Evolutionary conservation across 2,888 invertebrate genomes (phyloP).

Genomic region (Tricholauxania praeusta): DNA sequence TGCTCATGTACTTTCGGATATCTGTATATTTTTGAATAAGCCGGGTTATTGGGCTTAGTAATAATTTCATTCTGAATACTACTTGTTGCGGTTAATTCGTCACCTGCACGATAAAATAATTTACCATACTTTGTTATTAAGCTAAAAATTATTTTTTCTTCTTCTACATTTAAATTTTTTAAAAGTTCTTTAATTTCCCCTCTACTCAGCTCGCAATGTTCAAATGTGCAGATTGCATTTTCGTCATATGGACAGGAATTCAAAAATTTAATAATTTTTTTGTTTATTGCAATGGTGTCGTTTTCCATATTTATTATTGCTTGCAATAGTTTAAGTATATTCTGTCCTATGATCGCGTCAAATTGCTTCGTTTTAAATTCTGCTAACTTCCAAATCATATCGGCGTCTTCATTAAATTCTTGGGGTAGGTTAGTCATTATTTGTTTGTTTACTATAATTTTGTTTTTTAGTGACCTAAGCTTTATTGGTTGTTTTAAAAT

Average conservation of each 20-base stretch:
- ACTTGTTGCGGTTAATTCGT: background rate
- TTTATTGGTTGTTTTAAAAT: too few species aligned
- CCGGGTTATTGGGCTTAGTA: too few species aligned
- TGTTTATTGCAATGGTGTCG: too few species aligned
- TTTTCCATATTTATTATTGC: too few species aligned
- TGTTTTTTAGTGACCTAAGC: too few species aligned
- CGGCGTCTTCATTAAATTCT: conserved; percentile 28
- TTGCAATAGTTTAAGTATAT: too few species aligned
- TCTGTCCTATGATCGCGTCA: conserved; percentile 13
- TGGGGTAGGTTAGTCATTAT: conserved; percentile 17
- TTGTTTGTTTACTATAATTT: conserved; percentile 14
- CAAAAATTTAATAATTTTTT: too few species aligned
- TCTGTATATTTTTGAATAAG: too few species aligned
- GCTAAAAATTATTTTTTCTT: background rate
- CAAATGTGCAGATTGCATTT: too few species aligned
- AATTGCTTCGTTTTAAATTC: conserved; percentile 19
- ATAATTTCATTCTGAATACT: conserved; percentile 10
- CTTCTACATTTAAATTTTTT: background rate
- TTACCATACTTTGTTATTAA: background rate
- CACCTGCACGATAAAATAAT: background rate
- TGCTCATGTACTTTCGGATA: too few species aligned
- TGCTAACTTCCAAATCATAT: conserved; percentile 27
- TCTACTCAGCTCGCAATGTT: too few species aligned
- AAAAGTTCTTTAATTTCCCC: background rate
- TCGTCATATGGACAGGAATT: too few species aligned